Base-by-base conservation (phyloP, 2,113 vertebrate species). In the Equus quagga region DNA sequence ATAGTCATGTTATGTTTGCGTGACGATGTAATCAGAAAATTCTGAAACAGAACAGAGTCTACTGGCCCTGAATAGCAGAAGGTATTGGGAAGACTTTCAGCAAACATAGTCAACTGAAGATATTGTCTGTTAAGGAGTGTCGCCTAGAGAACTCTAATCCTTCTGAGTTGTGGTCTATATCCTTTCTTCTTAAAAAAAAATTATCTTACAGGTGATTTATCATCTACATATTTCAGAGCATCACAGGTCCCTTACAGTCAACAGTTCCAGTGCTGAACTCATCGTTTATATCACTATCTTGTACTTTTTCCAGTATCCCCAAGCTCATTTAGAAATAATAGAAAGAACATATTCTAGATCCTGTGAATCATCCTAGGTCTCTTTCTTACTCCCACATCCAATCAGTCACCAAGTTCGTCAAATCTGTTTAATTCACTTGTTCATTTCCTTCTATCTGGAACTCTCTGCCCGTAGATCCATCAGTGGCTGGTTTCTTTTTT, bases 361-460 rank as follows among this genome's bases (percentile, higher is more conserved):
- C 94, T 96, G 31, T 98, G 98, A 98, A 65, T 98, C 97, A 97
- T 96, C 80, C 18, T 75, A 95, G 28, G 14, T 65, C 95, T 97
- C 51, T 92, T 97, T 96, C 90, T 98, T 95, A 78, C 97, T 89
- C 98, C 97, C 94, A 97, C 97, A 87, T 94, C 81, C 91, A 75
- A 79, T 97, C 96, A 92, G 95, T 98, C 94, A 97, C 90, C 96
- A 95, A 67, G 81, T 94, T 65, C 96, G 96, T 98, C 94, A 97
- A 92, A 93, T 97, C 89, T 96, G 97, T 96, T 83, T 97, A 76
- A 96, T 94, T 97, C 1, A 36, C 89, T 97, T 97, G 96, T 97
- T 98, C 96, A 98, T 96, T 96, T 96, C 83, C 97, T 98, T 97
- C 94, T 98, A 96, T 96, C 95, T 96, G 80, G 95, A 92, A 88